phyloP scores from a whole-genome alignment of 2,888 invertebrate species.

The Adineta ricciae region DNA sequence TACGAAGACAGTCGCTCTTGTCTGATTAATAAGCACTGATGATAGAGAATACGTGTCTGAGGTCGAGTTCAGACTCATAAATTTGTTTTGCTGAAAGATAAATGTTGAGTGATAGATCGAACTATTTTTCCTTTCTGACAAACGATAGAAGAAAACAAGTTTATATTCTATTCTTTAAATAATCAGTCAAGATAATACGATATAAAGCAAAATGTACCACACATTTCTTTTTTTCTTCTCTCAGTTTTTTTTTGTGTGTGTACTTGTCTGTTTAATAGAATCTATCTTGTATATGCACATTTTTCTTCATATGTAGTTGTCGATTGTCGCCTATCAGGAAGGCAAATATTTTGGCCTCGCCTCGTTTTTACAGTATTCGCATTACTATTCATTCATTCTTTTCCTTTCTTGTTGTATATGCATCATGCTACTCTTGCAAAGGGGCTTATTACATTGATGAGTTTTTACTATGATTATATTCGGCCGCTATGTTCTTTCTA shows the following conservation, averaged over 20 bases:
- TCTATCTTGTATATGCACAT: background rate
- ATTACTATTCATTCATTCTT: background rate
- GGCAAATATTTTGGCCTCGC: conserved; percentile 18
- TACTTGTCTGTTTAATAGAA: background rate
- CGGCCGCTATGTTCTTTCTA: background rate
- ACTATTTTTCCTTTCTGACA: background rate
- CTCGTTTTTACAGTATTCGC: background rate
- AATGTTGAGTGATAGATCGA: background rate
- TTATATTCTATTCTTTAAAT: background rate
- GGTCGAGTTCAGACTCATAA: background rate
- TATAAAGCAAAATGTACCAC: background rate
- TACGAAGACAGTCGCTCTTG: background rate
- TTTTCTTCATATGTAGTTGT: background rate
- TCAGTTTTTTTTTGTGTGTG: background rate
- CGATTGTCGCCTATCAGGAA: background rate
- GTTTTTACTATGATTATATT: conserved; percentile 22
- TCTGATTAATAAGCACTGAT: background rate
- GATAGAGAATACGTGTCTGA: background rate
- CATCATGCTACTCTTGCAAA: background rate
- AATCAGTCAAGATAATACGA: background rate
- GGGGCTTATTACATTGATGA: conserved; percentile 20
- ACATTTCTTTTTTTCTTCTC: background rate
- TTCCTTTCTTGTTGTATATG: background rate
- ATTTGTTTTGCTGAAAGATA: background rate
- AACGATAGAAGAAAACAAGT: background rate